phyloP scores from a whole-genome alignment of 2,113 vertebrate species.

The Phylloscopus whistleri region DNA sequence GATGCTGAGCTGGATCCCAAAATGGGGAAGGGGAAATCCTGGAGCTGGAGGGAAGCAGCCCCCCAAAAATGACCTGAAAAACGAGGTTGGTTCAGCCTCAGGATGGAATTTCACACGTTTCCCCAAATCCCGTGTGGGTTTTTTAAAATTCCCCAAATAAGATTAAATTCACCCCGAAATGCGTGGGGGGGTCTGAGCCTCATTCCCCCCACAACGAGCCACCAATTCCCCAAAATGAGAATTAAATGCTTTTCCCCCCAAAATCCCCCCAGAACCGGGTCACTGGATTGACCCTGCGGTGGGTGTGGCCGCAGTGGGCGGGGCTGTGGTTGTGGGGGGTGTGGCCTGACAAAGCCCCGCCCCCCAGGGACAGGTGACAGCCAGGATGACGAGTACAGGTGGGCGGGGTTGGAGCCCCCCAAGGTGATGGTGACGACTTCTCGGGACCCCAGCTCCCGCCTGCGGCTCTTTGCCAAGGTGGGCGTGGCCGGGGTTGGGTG shows the following conservation, averaged over 20 bases:
- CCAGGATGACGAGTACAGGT: neutral
- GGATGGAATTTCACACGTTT: rapidly evolving
- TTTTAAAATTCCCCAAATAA: rapidly evolving
- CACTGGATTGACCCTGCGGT: rapidly evolving
- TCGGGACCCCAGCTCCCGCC: neutral
- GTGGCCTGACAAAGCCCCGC: rapidly evolving
- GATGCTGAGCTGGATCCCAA: neutral
- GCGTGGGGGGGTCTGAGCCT: rapidly evolving
- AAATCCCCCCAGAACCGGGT: rapidly evolving
- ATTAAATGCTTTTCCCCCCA: neutral
- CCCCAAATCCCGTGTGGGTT: rapidly evolving
- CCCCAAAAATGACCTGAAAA: rapidly evolving
- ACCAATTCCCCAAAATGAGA: neutral
- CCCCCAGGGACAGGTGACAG: neutral
- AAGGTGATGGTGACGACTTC: neutral
- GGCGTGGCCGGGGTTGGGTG: rapidly evolving
- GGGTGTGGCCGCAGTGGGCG: neutral
- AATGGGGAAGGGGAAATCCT: neutral
- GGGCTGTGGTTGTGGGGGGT: neutral
- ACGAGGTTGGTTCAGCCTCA: rapidly evolving
- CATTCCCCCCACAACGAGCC: rapidly evolving
- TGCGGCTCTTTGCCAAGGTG: neutral
- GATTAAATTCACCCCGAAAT: neutral
- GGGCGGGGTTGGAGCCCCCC: neutral
- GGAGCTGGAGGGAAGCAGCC: neutral